These are phyloP conservation scores for Callyntrura sp. DNA, from an alignment of 2,888 invertebrate species.

Conservation along the genomic window DNA sequence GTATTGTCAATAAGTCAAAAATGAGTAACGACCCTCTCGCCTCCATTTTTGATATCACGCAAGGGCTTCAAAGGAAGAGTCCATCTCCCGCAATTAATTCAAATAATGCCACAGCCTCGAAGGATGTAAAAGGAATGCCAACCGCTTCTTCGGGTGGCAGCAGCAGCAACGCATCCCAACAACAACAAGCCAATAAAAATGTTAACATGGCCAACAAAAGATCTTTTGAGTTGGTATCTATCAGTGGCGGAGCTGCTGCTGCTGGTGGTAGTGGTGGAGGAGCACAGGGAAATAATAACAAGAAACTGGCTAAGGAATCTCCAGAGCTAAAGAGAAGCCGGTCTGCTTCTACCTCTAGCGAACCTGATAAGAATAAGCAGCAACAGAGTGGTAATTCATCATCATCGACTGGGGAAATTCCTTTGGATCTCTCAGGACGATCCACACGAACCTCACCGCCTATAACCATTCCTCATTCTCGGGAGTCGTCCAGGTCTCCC, in stretches of 20 bases:
- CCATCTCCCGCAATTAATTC: conserved; percentile 68
- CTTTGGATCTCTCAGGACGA: conserved; percentile 79
- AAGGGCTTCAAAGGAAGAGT: conserved; percentile 74
- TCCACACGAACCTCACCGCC: conserved; percentile 72
- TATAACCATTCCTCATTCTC: conserved; percentile 61
- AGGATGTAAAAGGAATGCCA: conserved; percentile 66
- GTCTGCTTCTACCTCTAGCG: conserved; percentile 77
- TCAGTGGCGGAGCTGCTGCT: conserved; percentile 23
- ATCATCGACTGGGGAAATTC: conserved; percentile 72
- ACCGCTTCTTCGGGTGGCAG: conserved; percentile 1
- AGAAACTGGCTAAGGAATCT: conserved; percentile 63
- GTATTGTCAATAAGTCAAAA: conserved; percentile 74
- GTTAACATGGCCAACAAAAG: conserved; percentile 65
- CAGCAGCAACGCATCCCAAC: conserved; percentile 10
- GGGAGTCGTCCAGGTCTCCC: conserved; percentile 72
- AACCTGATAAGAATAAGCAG: conserved; percentile 70
- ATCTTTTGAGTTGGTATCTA: conserved; percentile 60
- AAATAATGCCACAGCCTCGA: conserved; percentile 41
- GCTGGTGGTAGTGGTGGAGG: background rate
- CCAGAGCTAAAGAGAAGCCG: conserved; percentile 67
- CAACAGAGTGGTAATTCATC: conserved; percentile 54
- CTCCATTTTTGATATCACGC: conserved; percentile 78
- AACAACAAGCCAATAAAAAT: conserved; percentile 61
- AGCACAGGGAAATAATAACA: conserved; percentile 66
- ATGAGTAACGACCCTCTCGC: conserved; percentile 74